Evolutionary conservation across 2,797 vertebrate genomes (phyloP).

Genomic region (Enteromius argenteus): DNA sequence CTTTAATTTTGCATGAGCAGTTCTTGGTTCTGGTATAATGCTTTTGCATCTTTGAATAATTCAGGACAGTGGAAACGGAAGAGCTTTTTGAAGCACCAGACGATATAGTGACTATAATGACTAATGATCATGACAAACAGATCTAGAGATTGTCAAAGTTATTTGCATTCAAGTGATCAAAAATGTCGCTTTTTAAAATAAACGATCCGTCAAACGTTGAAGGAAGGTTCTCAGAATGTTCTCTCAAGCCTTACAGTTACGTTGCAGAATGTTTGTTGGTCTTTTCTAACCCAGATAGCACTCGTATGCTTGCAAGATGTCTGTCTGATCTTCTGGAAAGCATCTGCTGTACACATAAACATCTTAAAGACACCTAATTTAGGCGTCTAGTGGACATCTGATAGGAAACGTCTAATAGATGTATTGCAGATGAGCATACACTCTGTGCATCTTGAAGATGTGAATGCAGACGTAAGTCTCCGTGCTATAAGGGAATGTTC

Average conservation of each 20-base stretch:
- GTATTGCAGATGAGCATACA: background rate
- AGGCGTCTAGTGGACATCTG: background rate
- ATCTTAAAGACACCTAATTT: background rate
- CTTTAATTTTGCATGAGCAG: background rate
- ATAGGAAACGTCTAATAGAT: background rate
- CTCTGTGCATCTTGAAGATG: too few species aligned
- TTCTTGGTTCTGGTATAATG: constrained; percentile 16
- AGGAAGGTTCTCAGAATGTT: background rate
- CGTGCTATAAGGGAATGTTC: too few species aligned
- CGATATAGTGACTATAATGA: background rate
- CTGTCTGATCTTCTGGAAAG: background rate
- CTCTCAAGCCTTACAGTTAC: background rate
- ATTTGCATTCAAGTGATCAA: background rate
- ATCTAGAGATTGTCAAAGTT: background rate
- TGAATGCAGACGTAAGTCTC: too few species aligned
- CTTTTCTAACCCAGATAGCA: background rate
- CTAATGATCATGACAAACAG: background rate
- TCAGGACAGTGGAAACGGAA: background rate
- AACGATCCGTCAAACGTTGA: background rate
- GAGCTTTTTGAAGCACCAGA: constrained; percentile 1
- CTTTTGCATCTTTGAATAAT: constrained; percentile 39
- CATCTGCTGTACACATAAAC: background rate
- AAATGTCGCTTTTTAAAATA: background rate
- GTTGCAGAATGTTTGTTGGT: background rate
- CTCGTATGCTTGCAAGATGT: background rate